Conservation (phyloP, 2,797 vertebrate genomes). For the Schizothorax lantsangensis region DNA sequence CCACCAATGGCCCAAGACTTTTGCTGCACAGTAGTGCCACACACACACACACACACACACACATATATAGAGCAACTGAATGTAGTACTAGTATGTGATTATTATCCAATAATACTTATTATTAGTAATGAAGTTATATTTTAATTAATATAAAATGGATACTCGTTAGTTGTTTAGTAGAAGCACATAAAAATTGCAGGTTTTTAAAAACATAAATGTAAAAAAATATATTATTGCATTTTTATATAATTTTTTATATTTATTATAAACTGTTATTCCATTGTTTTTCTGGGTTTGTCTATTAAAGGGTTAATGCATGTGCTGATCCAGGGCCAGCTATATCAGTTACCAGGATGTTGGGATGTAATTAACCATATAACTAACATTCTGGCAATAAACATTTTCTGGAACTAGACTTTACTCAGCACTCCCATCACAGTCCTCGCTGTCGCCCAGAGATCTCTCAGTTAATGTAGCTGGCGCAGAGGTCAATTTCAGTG, state of each 20-base stretch:
- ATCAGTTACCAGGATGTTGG: not conserved
- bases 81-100: too few relatives aligned
- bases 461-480: conserved; percentile 12
- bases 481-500: conserved; percentile 64
- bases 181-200: not conserved
- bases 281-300: not conserved
- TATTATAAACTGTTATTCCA: not conserved
- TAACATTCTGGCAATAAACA: conserved; percentile 4
- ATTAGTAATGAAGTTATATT: too few relatives aligned
- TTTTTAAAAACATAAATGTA: not conserved
- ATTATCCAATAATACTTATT: too few relatives aligned
- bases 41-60: too few relatives aligned
- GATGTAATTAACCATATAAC: not conserved
- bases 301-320: not conserved
- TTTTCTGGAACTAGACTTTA: conserved; percentile 10
- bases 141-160: too few relatives aligned
- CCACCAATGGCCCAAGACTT: too few relatives aligned
- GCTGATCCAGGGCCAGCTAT: not conserved
- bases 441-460: not conserved
- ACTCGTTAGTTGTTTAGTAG: not conserved
- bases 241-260: not conserved
- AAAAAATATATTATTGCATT: too few relatives aligned
- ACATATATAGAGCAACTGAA: too few relatives aligned
- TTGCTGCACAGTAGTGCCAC: too few relatives aligned
- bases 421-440: not conserved